These are phyloP conservation scores for Dromiciops gliroides DNA, from an alignment of 2,113 vertebrate species.

Conservation along the genomic window DNA sequence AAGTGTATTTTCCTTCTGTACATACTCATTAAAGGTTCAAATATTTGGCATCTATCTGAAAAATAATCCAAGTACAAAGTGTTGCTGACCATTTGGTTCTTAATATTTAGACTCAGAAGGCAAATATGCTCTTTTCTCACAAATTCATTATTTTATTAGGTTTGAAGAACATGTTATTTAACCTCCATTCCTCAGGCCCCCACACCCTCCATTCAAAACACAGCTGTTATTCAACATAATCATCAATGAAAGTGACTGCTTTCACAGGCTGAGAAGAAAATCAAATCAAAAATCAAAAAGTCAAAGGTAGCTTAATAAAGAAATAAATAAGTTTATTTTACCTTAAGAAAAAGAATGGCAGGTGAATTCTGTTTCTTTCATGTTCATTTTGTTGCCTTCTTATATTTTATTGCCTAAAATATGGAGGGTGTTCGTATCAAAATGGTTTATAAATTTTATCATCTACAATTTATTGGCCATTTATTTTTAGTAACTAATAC, in stretches of 20 bases:
- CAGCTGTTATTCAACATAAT: slow-evolving; percentile 43
- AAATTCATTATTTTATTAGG: slow-evolving; percentile 66
- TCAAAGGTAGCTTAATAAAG: slow-evolving; percentile 41
- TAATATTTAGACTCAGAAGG: slow-evolving; percentile 18
- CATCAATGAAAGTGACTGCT: slow-evolving; percentile 51
- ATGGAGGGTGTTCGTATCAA: neutral
- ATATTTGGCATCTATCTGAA: slow-evolving; percentile 62
- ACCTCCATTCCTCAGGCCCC: neutral
- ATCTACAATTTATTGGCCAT: slow-evolving; percentile 46
- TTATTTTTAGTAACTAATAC: slow-evolving; percentile 48
- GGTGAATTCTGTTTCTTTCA: slow-evolving; percentile 21
- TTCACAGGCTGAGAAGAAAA: slow-evolving; percentile 54
- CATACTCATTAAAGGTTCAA: slow-evolving; percentile 65
- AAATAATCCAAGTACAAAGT: slow-evolving; percentile 55
- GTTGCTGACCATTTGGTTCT: slow-evolving; percentile 44
- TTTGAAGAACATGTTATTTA: slow-evolving; percentile 55
- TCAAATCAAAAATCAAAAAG: slow-evolving; percentile 35
- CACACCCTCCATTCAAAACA: neutral
- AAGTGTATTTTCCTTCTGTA: slow-evolving; percentile 72
- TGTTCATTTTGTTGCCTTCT: neutral
- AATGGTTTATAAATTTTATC: slow-evolving; percentile 46
- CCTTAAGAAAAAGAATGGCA: neutral
- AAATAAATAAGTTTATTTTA: neutral
- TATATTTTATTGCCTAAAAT: slow-evolving; percentile 24
- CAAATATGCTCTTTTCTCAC: slow-evolving; percentile 12